These are phyloP conservation scores for Pomatostomus ruficeps DNA, from an alignment of 2,113 vertebrate species.

Conservation along the genomic window DNA sequence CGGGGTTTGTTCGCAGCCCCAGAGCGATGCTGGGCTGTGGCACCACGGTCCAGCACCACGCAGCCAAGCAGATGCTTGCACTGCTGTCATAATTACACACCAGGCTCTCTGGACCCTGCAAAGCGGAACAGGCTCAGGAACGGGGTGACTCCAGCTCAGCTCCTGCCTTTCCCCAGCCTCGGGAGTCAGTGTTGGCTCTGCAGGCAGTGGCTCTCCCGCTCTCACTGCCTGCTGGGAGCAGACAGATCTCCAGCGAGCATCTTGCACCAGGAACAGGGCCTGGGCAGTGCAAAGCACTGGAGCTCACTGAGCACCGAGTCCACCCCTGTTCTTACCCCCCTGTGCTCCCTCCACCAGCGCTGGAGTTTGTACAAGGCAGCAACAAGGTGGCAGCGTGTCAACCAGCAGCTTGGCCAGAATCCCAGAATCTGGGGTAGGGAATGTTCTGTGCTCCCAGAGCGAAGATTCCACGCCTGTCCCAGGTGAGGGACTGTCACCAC, in stretches of 20 bases:
- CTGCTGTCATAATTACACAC: accelerated
- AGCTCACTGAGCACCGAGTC: accelerated
- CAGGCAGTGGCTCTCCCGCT: accelerated
- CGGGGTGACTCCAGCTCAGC: background rate
- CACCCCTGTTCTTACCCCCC: accelerated
- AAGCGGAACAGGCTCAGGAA: background rate
- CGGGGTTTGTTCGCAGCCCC: background rate
- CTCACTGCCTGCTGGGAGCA: background rate
- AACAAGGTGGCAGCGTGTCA: accelerated
- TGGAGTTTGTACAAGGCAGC: accelerated
- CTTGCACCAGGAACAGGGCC: accelerated
- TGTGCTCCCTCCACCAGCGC: accelerated
- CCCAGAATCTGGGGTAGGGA: background rate
- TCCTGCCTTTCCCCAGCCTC: background rate
- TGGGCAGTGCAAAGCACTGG: accelerated
- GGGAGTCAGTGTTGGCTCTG: too few relatives aligned
- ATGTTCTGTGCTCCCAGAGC: accelerated
- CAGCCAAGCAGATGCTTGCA: background rate
- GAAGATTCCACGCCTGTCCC: accelerated
- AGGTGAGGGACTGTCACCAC: accelerated
- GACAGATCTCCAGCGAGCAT: accelerated
- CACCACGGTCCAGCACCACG: background rate
- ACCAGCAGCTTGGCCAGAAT: background rate
- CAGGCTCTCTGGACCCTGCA: accelerated
- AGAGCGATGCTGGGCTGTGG: background rate